phyloP scores from a whole-genome alignment of 2,113 vertebrate species.

The Tor tambroides region DNA sequence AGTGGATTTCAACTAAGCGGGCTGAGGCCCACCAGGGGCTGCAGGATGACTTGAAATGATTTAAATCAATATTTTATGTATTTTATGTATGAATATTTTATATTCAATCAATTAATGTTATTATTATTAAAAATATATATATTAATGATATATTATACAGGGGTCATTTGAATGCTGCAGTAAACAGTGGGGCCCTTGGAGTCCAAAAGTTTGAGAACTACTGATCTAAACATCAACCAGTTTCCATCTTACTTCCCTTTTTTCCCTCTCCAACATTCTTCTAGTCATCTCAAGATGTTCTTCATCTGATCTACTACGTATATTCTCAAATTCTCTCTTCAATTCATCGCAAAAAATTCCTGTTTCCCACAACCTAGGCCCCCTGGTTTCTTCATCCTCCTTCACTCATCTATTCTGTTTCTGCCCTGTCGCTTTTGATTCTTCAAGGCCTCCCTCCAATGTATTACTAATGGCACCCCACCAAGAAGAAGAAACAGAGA shows the following conservation, averaged over 20 bases:
- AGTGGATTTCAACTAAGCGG: not conserved
- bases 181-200: not conserved
- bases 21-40: not conserved
- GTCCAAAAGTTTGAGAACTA: not conserved
- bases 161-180: too few relatives aligned
- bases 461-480: slow-evolving; percentile 78
- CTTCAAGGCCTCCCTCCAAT: slow-evolving; percentile 73
- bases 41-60: not conserved
- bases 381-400: slow-evolving; percentile 52
- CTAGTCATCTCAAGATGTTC: slow-evolving; percentile 48
- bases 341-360: not conserved
- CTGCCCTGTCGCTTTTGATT: slow-evolving; percentile 77
- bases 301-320: not conserved
- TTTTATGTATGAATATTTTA: too few relatives aligned
- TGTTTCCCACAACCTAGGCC: slow-evolving; percentile 11
- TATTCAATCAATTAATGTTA: too few relatives aligned
- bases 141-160: too few relatives aligned
- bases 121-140: too few relatives aligned
- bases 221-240: not conserved
- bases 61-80: too few relatives aligned
- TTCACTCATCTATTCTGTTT: slow-evolving; percentile 74
- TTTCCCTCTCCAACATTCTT: not conserved
- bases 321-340: slow-evolving; percentile 2
- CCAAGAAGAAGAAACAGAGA: slow-evolving; percentile 64
- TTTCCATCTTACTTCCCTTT: not conserved